Percentiles rank a stretch among this genome's conserved stretches.
phyloP scores from a whole-genome alignment of 2,888 invertebrate species.

The Bombylius major region DNA sequence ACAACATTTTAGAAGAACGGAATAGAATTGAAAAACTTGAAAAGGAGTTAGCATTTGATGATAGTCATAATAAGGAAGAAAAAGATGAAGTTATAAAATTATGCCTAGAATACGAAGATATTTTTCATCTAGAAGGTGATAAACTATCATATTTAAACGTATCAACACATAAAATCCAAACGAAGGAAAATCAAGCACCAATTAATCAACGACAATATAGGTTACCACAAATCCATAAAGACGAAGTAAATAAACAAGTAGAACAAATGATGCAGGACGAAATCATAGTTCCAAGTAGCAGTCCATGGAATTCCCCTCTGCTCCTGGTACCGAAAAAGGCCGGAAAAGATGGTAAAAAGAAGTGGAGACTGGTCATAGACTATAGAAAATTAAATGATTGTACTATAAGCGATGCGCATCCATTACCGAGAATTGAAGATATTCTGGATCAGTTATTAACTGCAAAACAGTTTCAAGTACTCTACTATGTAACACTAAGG shows the following conservation, averaged over 20 bases:
- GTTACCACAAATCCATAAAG: conserved; percentile 4
- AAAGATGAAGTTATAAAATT: conserved; percentile 6
- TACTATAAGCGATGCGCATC: conserved; percentile 26
- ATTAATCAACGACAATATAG: background rate
- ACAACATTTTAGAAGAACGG: no score
- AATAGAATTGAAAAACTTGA: no score
- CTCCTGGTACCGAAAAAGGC: no score
- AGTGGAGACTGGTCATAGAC: conserved; percentile 28
- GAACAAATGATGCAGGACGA: conserved; percentile 19
- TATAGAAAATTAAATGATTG: conserved; percentile 29
- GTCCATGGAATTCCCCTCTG: conserved; percentile 13
- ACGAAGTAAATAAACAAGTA: conserved; percentile 15
- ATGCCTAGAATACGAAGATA: no score
- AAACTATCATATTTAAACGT: background rate
- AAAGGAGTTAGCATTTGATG: no score
- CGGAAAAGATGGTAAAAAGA: conserved; percentile 17
- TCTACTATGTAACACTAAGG: no score
- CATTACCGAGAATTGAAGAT: conserved; percentile 26
- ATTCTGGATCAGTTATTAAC: conserved; percentile 30
- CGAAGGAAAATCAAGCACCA: background rate
- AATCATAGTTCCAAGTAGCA: conserved; percentile 19
- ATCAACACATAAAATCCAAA: background rate
- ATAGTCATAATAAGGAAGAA: no score
- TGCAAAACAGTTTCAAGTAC: no score
- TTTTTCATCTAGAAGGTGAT: background rate